phyloP scores from a whole-genome alignment of 2,888 invertebrate species.

The Mythimna ferrago region DNA sequence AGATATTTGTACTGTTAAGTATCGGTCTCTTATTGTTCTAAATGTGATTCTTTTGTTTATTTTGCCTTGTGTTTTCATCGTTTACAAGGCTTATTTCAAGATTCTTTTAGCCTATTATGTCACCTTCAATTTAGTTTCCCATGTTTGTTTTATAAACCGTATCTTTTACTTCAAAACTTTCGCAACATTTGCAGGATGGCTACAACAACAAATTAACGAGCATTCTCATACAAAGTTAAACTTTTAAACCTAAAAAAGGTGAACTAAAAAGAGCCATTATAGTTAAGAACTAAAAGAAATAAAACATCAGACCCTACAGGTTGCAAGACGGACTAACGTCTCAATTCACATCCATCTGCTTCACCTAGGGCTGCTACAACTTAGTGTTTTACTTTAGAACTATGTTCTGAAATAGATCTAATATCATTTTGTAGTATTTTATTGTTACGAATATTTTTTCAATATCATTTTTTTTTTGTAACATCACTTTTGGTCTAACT shows the following conservation, averaged over 20 bases:
- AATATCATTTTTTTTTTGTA: neutral
- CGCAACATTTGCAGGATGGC: slow-evolving; percentile 23
- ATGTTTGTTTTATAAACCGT: slow-evolving; percentile 17
- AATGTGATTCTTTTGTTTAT: neutral
- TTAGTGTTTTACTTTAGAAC: slow-evolving; percentile 11
- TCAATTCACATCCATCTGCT: slow-evolving; percentile 79
- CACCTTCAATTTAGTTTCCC: neutral
- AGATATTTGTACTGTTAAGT: too few relatives aligned
- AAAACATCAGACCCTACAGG: slow-evolving; percentile 80
- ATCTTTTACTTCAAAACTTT: slow-evolving; percentile 19
- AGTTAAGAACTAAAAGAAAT: slow-evolving; percentile 72
- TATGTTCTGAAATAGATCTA: neutral
- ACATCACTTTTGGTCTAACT: neutral
- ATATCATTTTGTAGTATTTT: neutral
- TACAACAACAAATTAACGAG: slow-evolving; percentile 60
- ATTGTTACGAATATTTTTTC: too few relatives aligned
- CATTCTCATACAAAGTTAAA: slow-evolving; percentile 65
- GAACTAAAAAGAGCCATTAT: slow-evolving; percentile 76
- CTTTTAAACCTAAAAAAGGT: slow-evolving; percentile 66
- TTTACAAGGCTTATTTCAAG: neutral
- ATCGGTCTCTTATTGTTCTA: too few relatives aligned
- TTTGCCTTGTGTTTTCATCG: neutral
- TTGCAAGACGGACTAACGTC: slow-evolving; percentile 77
- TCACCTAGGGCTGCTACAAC: slow-evolving; percentile 57
- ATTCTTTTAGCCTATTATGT: neutral